phyloP scores from a whole-genome alignment of 1,140 invertebrate species.

The Oreohelix idahoensis region DNA sequence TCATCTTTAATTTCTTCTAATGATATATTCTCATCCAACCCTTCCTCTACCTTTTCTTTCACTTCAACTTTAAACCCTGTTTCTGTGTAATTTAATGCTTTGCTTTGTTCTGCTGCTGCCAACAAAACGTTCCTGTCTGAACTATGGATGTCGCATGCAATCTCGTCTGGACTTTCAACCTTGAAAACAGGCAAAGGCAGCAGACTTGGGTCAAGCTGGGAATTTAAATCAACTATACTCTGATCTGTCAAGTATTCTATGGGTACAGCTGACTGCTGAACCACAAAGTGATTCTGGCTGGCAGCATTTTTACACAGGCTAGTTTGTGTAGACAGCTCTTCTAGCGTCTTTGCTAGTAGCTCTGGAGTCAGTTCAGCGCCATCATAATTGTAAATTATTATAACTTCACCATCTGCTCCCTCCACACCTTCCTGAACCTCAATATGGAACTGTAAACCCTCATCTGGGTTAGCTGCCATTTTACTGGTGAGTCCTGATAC shows the following conservation, averaged over 20 bases:
- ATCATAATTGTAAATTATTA: constrained; percentile 35
- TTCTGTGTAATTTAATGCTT: neutral
- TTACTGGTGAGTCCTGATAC: neutral
- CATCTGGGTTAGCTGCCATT: neutral
- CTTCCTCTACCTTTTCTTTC: neutral
- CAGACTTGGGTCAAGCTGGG: neutral
- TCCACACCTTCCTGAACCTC: constrained; percentile 8
- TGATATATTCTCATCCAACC: neutral
- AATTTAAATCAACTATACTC: neutral
- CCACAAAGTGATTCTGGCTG: neutral
- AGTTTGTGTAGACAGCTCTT: constrained; percentile 25
- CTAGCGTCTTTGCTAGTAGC: constrained; percentile 22
- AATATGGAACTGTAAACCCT: neutral
- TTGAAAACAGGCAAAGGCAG: neutral
- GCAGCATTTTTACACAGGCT: constrained; percentile 16
- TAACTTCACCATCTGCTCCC: constrained; percentile 18
- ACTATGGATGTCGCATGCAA: neutral
- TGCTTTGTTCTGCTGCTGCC: neutral
- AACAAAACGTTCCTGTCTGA: neutral
- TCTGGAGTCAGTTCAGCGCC: constrained; percentile 28
- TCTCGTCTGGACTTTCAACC: neutral
- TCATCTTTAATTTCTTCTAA: constrained; percentile 16
- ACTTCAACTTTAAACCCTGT: neutral
- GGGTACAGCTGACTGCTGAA: neutral
- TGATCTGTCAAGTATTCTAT: neutral